Base-by-base conservation (phyloP, 1,140 invertebrate species). In the Venturia canescens region DNA sequence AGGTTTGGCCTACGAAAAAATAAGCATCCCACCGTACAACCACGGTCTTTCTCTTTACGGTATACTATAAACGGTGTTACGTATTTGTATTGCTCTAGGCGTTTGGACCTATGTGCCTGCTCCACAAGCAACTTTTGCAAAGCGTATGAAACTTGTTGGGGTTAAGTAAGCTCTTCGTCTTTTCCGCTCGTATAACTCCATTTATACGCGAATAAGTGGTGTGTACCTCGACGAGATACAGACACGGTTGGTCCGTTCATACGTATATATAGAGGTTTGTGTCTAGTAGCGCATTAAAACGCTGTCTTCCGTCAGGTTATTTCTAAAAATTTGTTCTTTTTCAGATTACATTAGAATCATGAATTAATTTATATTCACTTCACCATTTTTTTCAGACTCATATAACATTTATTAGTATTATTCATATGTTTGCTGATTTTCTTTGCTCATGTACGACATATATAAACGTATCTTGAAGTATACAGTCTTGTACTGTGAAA, bases 161-260 rank as follows among this genome's bases (percentile, higher is more conserved):
- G 71, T 80, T 80, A 80, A 80, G 69, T 71, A 80, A 80, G 78
- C 78, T 72, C 78, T 71, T 63, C 69, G 50, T 48, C 72, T 63
- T 80, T 72, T 71, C 69, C 66, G 57, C 69, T 72, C 48, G 53
- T 76, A 60, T 76, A 80, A 80, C 66, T 72, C 67, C 78, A 44
- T 80, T 80, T 80, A 70, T 70, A 69, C 67, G 53, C 29, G 72
- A 76, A 34, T 1, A 44, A 69, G 66, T 69, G 66, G 60, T 50
- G 38, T 38, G 21, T 13, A 75, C 13, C 18, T 31, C 29, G n/a
- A 38, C 48, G 29, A 44, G 1, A 23, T 63, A 6, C 44, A 53
- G 71, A 50, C 71, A 74, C 23, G 44, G 5, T 5, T 57, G 21
- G 18, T n/a, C 21, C 4, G 53, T n/a, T n/a, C n/a, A n/a, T n/a